Conservation (phyloP, 2,888 invertebrate genomes). For the Lottia scabra region DNA sequence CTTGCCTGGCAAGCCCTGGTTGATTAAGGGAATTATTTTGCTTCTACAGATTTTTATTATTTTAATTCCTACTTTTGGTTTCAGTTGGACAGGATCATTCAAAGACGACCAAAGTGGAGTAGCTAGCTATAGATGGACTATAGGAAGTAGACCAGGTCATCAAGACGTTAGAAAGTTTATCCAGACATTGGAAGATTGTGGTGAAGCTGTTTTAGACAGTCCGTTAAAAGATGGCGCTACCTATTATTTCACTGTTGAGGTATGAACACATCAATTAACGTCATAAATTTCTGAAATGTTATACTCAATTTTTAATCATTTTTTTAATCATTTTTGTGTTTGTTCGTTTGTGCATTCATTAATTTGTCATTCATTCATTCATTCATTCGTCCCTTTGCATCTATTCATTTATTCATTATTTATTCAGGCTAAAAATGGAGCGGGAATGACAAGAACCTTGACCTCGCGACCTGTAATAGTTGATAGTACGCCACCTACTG, state of each 20-base stretch:
- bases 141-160: slow-evolving; percentile 29
- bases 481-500: slow-evolving; percentile 16
- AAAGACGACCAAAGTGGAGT: slow-evolving; percentile 27
- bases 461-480: slow-evolving; percentile 13
- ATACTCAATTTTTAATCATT: background rate
- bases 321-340: background rate
- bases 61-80: background rate
- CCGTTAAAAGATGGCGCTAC: slow-evolving; percentile 25
- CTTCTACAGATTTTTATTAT: too few relatives aligned
- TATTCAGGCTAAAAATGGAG: slow-evolving; percentile 16
- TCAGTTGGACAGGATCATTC: slow-evolving; percentile 29
- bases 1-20: too few relatives aligned
- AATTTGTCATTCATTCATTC: background rate
- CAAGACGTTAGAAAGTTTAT: slow-evolving; percentile 19
- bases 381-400: background rate
- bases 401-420: background rate
- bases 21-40: too few relatives aligned
- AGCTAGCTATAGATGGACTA: slow-evolving; percentile 13
- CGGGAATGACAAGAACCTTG: slow-evolving; percentile 7
- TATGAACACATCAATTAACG: background rate
- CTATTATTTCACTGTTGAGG: slow-evolving; percentile 30
- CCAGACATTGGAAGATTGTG: slow-evolving; percentile 7
- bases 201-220: background rate
- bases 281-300: background rate
- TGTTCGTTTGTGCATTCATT: background rate